A percentile compares a stretch with the other conserved stretches of the same genome.
Conservation (phyloP, 2,113 vertebrate species). For the Myrmecophaga tridactyla region DNA sequence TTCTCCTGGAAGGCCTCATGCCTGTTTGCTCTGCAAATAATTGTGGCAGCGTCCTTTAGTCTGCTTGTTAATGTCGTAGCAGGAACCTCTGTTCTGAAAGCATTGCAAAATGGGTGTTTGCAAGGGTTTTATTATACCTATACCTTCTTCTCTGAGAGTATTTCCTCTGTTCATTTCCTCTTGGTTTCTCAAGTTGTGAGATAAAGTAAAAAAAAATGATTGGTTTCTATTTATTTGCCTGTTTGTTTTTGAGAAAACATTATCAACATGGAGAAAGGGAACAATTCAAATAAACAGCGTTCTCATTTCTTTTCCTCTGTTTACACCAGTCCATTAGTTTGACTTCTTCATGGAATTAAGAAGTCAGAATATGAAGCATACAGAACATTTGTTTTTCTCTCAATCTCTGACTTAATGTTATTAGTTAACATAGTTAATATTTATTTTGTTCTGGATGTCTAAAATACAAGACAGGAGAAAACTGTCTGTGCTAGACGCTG, state of each 20-base stretch:
- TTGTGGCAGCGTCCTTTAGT: background rate
- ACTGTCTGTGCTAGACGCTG: background rate
- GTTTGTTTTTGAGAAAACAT: conserved; percentile 21
- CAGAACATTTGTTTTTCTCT: background rate
- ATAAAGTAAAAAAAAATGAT: conserved; percentile 18
- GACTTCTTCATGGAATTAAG: background rate
- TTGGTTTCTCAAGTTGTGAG: conserved; percentile 1
- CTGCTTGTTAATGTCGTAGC: background rate
- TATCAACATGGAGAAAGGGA: conserved; percentile 21
- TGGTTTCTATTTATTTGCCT: conserved; percentile 12
- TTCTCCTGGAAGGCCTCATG: background rate
- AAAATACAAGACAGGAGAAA: conserved; percentile 16
- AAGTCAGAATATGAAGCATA: background rate
- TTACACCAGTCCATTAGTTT: background rate
- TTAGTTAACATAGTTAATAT: conserved; percentile 37
- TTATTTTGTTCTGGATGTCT: conserved; percentile 34
- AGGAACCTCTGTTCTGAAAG: background rate
- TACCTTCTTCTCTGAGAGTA: conserved; percentile 12
- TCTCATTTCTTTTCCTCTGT: background rate
- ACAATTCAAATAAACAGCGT: background rate
- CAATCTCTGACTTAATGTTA: conserved; percentile 19
- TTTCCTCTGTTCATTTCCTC: conserved; percentile 18
- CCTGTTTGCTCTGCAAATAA: conserved; percentile 61
- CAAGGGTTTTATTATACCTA: background rate
- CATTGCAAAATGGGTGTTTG: background rate